Base-by-base conservation (phyloP, 2,113 vertebrate species). In the Parus major region DNA sequence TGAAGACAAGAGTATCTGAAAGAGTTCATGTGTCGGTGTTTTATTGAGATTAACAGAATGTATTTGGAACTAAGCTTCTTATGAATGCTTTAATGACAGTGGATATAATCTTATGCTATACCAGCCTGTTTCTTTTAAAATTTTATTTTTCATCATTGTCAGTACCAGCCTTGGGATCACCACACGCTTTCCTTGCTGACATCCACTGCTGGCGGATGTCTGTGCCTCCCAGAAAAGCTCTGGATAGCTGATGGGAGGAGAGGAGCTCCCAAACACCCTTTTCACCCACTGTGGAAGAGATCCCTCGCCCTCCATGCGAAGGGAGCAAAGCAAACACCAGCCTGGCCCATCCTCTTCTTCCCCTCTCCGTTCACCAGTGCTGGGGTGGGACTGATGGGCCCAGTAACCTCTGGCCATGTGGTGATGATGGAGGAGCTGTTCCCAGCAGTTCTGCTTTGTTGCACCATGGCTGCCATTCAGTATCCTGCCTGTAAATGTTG, bases 401-500 rank as follows among this genome's bases (percentile, higher is more conserved):
- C 10, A 19, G 35, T 11, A 11, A 11, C 22, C n/a, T 39, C 36
- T 65, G 61, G 79, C 5, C 14, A 12, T 20, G 14, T 8, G 61
- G 3, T 20, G 46, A 10, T 39, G 60, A 15, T 56, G 49, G 60
- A 11, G 50, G 29, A 81, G 66, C 39, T 78, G 8, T 69, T 81
- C 60, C 1, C 1, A 29, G 3, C 12, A 25, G 46, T 55, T 24
- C 75, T 39, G 47, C 70, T 55, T 14, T 46, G 3, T 8, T 68
- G 42, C 36, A 53, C 65, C 2, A 0, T 41, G 42, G 33, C 5
- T 20, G 1, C 59, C 33, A 6, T 21, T 44, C 66, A 7, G 3
- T 7, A 1, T 60, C 52, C 49, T 59, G 19, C 20, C 1, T 6
- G 0, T 3, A 25, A 41, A 23, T 1, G 0, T 53, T 5, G 1